phyloP scores from a whole-genome alignment of 2,797 vertebrate genomes.

The Erpetoichthys calabaricus region DNA sequence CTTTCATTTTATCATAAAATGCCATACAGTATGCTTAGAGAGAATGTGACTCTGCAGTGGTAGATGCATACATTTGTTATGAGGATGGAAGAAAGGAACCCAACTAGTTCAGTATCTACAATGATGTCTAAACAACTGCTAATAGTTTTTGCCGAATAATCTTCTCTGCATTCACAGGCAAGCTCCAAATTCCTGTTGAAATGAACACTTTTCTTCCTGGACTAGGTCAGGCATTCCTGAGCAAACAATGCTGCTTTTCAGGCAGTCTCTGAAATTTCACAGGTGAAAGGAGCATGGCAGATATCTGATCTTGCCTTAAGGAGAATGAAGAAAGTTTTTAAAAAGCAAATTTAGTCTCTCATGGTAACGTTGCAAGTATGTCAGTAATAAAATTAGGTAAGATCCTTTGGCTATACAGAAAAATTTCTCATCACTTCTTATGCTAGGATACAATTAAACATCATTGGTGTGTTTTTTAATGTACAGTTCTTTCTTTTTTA shows the following conservation, averaged over 20 bases:
- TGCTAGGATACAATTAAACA: slow-evolving; percentile 1
- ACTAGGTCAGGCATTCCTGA: slow-evolving; percentile 72
- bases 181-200: slow-evolving; percentile 88
- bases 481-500: too few relatives aligned
- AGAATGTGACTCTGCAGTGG: too few relatives aligned
- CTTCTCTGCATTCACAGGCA: slow-evolving; percentile 66
- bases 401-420: slow-evolving; percentile 19
- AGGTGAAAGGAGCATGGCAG: slow-evolving; percentile 81
- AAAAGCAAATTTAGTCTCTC: slow-evolving; percentile 35
- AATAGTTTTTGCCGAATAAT: slow-evolving; percentile 38
- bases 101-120: slow-evolving; percentile 23
- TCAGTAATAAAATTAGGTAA: slow-evolving; percentile 28
- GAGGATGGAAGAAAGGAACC: slow-evolving; percentile 17
- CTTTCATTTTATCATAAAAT: too few relatives aligned
- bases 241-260: slow-evolving; percentile 90
- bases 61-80: slow-evolving; percentile 5
- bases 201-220: slow-evolving; percentile 82
- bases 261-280: slow-evolving; percentile 79
- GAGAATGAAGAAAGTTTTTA: slow-evolving; percentile 31
- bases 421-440: slow-evolving; percentile 7
- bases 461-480: too few relatives aligned
- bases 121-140: slow-evolving; percentile 35
- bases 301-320: slow-evolving; percentile 58
- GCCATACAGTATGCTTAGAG: too few relatives aligned
- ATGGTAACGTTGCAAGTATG: slow-evolving; percentile 30